Percentiles rank a stretch among this genome's conserved stretches.
Conservation (phyloP, 2,797 vertebrate species). For the Microctenopoma stevenorrisi region DNA sequence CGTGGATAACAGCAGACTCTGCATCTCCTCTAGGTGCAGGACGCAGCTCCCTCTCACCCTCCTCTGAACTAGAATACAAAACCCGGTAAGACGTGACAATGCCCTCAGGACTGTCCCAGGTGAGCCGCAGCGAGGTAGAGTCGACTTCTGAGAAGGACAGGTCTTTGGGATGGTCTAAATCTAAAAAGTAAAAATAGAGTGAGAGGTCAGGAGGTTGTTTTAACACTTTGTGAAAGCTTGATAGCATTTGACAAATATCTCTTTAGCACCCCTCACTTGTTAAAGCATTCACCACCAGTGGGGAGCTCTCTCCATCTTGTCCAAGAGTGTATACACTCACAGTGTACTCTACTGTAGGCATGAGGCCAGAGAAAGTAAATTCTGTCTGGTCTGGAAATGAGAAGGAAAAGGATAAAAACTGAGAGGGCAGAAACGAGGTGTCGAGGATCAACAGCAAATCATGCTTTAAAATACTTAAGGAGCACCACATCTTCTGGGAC, state of each 20-base stretch:
- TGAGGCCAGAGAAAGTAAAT: conserved; percentile 93
- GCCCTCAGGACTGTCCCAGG: conserved; percentile 97
- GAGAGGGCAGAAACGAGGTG: not conserved
- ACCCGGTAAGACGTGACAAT: conserved; percentile 93
- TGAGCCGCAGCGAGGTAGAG: conserved; percentile 93
- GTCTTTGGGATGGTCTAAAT: conserved; percentile 94
- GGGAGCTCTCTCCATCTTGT: conserved; percentile 90
- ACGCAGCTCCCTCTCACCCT: conserved; percentile 92
- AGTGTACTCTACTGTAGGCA: conserved; percentile 92
- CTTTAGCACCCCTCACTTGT: conserved; percentile 75
- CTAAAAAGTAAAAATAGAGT: conserved; percentile 66
- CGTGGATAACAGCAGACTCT: conserved; percentile 90
- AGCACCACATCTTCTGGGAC: not conserved
- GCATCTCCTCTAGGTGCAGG: conserved; percentile 90
- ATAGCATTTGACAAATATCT: not conserved
- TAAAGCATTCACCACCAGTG: conserved; percentile 89
- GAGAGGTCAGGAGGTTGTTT: not conserved
- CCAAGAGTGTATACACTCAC: conserved; percentile 92
- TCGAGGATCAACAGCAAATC: accelerated
- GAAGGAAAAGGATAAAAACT: conserved; percentile 1
- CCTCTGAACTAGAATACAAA: conserved; percentile 92
- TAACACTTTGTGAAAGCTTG: not conserved
- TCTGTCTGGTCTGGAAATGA: conserved; percentile 90
- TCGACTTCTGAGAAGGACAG: conserved; percentile 94
- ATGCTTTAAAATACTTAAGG: not conserved